phyloP scores from a whole-genome alignment of 2,888 invertebrate species.

The Zhuqinia jingwanae region DNA sequence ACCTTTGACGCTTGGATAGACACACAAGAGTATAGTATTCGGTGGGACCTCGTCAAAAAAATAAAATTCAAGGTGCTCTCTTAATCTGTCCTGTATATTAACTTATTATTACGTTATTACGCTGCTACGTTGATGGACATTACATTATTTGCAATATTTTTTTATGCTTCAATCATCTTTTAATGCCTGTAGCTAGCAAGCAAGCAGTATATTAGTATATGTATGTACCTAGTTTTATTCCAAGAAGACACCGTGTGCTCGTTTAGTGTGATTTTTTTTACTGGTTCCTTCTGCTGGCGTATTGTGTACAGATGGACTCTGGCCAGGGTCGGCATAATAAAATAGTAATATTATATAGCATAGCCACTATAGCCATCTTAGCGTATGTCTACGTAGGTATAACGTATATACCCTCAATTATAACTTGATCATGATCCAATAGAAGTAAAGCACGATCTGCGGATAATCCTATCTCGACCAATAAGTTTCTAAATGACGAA shows the following conservation, averaged over 20 bases:
- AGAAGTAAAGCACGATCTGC: constrained; percentile 49
- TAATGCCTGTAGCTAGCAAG: neutral
- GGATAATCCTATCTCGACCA: neutral
- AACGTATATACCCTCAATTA: neutral
- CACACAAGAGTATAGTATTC: constrained; percentile 8
- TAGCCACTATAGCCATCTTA: no score
- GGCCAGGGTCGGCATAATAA: neutral
- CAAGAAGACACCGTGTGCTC: neutral
- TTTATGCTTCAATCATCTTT: neutral
- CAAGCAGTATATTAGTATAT: no score
- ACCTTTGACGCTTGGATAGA: neutral
- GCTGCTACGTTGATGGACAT: no score
- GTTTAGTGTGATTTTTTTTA: neutral
- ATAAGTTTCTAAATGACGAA: constrained; percentile 42
- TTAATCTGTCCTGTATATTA: constrained; percentile 57
- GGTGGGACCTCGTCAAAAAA: neutral
- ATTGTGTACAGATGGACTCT: neutral
- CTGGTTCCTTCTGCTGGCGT: constrained; percentile 6
- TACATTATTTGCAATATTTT: neutral
- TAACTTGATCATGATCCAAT: constrained; percentile 51
- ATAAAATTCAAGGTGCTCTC: constrained; percentile 48
- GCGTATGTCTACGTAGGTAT: no score
- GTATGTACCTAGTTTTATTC: neutral
- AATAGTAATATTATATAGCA: no score
- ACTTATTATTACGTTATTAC: neutral